Percentiles rank a stretch among this genome's conserved stretches.
Conservation (phyloP, 2,888 invertebrate genomes). For the Drosophila stalkeri region DNA sequence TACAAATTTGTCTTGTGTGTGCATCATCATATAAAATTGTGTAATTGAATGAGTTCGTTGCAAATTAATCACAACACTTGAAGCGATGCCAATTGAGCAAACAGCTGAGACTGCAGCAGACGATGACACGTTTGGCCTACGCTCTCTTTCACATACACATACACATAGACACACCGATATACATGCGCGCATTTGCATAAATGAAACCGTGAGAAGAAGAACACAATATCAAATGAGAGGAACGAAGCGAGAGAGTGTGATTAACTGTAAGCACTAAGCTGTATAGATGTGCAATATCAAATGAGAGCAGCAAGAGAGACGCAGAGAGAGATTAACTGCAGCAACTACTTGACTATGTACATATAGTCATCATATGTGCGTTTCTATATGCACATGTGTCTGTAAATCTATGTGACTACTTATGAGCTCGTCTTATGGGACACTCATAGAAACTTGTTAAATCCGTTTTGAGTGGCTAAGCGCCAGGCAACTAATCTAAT, state of each 20-base stretch:
- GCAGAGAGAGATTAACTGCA: slow-evolving; percentile 14
- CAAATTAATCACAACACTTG: slow-evolving; percentile 50
- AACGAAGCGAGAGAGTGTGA: slow-evolving; percentile 3
- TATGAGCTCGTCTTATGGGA: slow-evolving; percentile 31
- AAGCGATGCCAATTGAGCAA: slow-evolving; percentile 36
- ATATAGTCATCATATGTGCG: no score
- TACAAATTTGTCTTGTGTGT: background rate
- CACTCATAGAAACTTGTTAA: slow-evolving; percentile 19
- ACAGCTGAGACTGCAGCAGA: slow-evolving; percentile 29
- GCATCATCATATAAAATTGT: slow-evolving; percentile 40
- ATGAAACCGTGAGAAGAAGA: slow-evolving; percentile 12
- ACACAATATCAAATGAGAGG: slow-evolving; percentile 5
- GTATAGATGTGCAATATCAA: slow-evolving; percentile 2
- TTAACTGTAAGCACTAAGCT: slow-evolving; percentile 17
- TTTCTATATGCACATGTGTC: no score
- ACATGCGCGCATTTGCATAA: slow-evolving; percentile 17
- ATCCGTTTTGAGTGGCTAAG: slow-evolving; percentile 27
- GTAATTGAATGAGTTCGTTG: slow-evolving; percentile 40
- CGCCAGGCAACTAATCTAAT: slow-evolving; percentile 24
- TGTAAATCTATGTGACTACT: background rate
- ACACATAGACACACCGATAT: background rate
- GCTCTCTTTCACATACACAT: background rate
- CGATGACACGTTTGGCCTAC: slow-evolving; percentile 31
- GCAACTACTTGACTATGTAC: background rate
- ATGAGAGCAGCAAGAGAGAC: slow-evolving; percentile 1